Conservation (phyloP, 1,140 invertebrate species). For the Scaptomyza pallida region DNA sequence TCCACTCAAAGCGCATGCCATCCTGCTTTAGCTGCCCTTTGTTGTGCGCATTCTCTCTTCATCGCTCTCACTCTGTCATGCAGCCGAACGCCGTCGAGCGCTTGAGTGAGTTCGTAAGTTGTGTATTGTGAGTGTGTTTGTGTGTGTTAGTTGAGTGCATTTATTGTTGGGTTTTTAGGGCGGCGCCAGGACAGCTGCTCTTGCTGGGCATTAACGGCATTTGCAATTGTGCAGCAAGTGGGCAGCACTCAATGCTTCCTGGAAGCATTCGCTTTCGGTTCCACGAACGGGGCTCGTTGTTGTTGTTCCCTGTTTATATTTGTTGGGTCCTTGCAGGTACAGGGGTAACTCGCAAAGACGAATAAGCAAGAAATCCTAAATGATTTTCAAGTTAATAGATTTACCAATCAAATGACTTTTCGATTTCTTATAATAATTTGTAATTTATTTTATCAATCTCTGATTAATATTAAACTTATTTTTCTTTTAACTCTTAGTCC, state of each 20-base stretch:
- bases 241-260: constrained; percentile 65
- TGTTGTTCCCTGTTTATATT: constrained; percentile 14
- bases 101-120: constrained; percentile 8
- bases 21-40: constrained; percentile 29
- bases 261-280: constrained; percentile 64
- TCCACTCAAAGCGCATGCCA: constrained; percentile 13
- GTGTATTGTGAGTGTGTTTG: too few relatives aligned
- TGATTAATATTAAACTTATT: too few relatives aligned
- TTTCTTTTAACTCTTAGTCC: too few relatives aligned
- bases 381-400: too few relatives aligned
- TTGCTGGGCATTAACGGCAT: constrained; percentile 41
- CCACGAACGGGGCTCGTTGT: constrained; percentile 53
- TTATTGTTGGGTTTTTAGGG: constrained; percentile 52
- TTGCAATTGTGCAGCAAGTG: constrained; percentile 53
- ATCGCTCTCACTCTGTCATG: constrained; percentile 2
- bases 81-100: neutral
- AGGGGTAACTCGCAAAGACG: neutral
- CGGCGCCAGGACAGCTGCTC: constrained; percentile 64
- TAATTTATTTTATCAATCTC: too few relatives aligned
- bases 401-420: too few relatives aligned
- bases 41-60: constrained; percentile 21
- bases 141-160: constrained; percentile 43
- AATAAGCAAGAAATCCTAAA: too few relatives aligned
- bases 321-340: constrained; percentile 12
- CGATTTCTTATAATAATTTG: too few relatives aligned